These are phyloP conservation scores for Brachypterus glaber DNA, from an alignment of 2,888 invertebrate species.

Conservation along the genomic window DNA sequence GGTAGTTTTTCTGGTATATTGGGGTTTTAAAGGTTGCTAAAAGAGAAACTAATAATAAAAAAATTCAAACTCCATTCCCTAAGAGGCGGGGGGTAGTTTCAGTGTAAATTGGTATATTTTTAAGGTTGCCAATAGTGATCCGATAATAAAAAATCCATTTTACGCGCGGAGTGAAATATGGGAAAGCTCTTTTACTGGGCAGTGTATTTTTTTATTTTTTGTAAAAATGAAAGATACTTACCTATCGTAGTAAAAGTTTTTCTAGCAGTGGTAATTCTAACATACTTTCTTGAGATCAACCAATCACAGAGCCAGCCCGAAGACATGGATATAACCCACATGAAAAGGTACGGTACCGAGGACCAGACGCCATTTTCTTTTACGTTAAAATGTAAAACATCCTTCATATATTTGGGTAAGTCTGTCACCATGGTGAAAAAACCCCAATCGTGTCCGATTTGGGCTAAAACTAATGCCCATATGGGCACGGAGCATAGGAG, in stretches of 20 bases:
- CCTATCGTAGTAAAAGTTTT: constrained; percentile 61
- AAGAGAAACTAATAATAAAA: too few species aligned
- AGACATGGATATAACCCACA: constrained; percentile 55
- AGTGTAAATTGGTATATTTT: too few species aligned
- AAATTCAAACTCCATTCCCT: too few species aligned
- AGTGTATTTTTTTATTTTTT: too few species aligned
- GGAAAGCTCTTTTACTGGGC: too few species aligned
- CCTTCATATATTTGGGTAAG: constrained; percentile 61
- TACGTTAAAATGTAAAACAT: constrained; percentile 56
- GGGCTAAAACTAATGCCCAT: constrained; percentile 66
- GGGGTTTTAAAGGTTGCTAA: too few species aligned
- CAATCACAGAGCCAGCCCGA: constrained; percentile 62
- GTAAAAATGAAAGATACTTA: constrained; percentile 35
- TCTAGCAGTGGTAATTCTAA: constrained; percentile 48
- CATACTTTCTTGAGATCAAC: constrained; percentile 49
- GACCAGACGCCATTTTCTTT: constrained; percentile 53
- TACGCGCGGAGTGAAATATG: too few species aligned
- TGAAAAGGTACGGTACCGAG: constrained; percentile 54
- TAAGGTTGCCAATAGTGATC: too few species aligned
- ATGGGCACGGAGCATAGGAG: constrained; percentile 61
- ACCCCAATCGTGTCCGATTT: constrained; percentile 61
- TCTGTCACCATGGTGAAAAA: constrained; percentile 63
- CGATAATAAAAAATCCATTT: too few species aligned
- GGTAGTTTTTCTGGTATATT: background rate
- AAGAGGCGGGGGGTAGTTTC: too few species aligned